A percentile compares a stretch with the other conserved stretches of the same genome.
Conservation (phyloP, 2,113 vertebrate species). For the Bubo bubo region DNA sequence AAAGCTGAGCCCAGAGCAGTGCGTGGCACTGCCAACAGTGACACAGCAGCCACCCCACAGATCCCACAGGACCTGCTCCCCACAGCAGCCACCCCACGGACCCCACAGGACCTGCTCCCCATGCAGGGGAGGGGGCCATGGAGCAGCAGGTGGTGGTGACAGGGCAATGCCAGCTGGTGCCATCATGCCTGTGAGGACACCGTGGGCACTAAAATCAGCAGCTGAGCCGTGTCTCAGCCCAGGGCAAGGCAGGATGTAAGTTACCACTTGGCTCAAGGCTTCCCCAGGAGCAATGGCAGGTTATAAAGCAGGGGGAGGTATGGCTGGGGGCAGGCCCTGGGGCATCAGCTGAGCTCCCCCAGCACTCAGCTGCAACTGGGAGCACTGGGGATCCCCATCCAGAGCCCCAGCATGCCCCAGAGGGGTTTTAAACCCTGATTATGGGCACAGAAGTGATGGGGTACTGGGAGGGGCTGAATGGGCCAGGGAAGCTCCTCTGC, state of each 20-base stretch:
- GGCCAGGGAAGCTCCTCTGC: neutral
- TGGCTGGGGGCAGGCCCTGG: neutral
- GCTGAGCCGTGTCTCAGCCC: neutral
- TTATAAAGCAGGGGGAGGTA: neutral
- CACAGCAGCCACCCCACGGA: neutral
- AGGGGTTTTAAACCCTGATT: neutral
- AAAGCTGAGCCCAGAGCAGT: neutral
- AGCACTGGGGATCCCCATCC: neutral
- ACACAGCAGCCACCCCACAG: neutral
- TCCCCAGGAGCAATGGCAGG: accelerated
- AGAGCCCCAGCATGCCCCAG: neutral
- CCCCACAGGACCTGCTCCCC: neutral
- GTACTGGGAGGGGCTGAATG: neutral
- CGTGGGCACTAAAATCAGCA: neutral
- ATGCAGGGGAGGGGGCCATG: neutral
- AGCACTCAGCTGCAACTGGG: neutral
- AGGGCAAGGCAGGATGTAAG: neutral
- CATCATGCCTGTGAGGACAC: neutral
- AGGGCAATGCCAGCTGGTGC: neutral
- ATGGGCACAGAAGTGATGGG: neutral
- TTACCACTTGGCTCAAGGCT: neutral
- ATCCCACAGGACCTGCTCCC: neutral
- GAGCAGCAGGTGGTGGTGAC: neutral
- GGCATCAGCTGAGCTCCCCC: neutral
- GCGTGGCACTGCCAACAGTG: neutral